Evolutionary conservation across 2,888 invertebrate genomes (phyloP).

Genomic region (Synanthedon myopaeformis): DNA sequence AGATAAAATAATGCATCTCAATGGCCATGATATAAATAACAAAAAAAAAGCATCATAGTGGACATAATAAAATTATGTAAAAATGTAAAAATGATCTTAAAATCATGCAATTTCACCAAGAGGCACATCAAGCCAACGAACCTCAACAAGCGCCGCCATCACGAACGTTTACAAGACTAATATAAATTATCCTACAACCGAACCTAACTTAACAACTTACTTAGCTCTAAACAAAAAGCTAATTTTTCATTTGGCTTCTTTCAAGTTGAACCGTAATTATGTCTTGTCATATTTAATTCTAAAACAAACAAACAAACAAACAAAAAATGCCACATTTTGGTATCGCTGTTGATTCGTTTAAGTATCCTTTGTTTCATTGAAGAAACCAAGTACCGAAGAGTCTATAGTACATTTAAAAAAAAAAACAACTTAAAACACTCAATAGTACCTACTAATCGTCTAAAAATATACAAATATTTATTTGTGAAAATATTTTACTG

Average conservation of each 20-base stretch:
- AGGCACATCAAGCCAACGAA: slow-evolving; percentile 55
- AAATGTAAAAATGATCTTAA: not conserved
- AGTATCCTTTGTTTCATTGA: slow-evolving; percentile 14
- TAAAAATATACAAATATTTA: slow-evolving; percentile 27
- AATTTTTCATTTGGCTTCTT: slow-evolving; percentile 68
- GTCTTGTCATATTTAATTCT: slow-evolving; percentile 47
- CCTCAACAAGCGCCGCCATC: slow-evolving; percentile 9
- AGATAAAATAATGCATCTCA: too few relatives aligned
- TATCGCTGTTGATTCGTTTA: slow-evolving; percentile 47
- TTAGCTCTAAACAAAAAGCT: slow-evolving; percentile 42
- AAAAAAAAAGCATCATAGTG: not conserved
- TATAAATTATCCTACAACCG: slow-evolving; percentile 24
- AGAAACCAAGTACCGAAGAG: slow-evolving; percentile 14
- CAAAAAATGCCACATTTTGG: slow-evolving; percentile 56
- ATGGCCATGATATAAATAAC: too few relatives aligned
- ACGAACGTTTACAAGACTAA: not conserved
- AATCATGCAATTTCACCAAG: slow-evolving; percentile 35
- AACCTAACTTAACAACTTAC: slow-evolving; percentile 18
- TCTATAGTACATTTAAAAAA: too few relatives aligned
- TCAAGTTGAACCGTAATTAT: slow-evolving; percentile 68
- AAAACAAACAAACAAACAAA: slow-evolving; percentile 2
- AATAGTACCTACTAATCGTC: slow-evolving; percentile 22
- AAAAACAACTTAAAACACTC: too few relatives aligned
- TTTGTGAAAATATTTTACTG: slow-evolving; percentile 52
- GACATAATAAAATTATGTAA: not conserved